These are phyloP conservation scores for Mythimna impura DNA, from an alignment of 2,888 invertebrate species.

Conservation along the genomic window DNA sequence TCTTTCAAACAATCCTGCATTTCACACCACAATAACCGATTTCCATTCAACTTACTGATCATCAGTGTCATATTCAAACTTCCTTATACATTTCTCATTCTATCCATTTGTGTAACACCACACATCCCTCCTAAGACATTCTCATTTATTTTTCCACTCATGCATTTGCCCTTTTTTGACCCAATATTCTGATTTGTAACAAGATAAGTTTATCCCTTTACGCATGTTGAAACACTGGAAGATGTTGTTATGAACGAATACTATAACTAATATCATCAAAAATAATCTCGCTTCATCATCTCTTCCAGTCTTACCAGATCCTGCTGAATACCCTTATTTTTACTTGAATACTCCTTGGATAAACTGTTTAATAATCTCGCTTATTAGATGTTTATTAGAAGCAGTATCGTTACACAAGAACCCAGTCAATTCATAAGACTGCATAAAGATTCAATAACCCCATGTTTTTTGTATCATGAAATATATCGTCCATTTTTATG, in stretches of 20 bases:
- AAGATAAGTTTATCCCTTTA: not conserved
- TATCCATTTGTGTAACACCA: not conserved
- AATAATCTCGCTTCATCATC: too few relatives aligned
- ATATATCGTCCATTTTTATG: conserved; percentile 61
- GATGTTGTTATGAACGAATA: not conserved
- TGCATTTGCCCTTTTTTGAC: not conserved
- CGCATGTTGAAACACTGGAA: not conserved
- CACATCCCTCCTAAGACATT: not conserved
- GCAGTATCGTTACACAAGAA: conserved; percentile 9
- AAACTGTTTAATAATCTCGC: too few relatives aligned
- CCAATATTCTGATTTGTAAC: not conserved
- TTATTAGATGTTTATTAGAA: conserved; percentile 17
- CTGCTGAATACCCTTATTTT: too few relatives aligned
- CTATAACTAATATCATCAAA: not conserved
- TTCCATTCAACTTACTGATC: not conserved
- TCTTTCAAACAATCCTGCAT: too few relatives aligned
- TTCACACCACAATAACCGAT: too few relatives aligned
- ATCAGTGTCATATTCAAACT: not conserved
- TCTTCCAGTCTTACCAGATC: too few relatives aligned
- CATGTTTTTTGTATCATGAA: conserved; percentile 59
- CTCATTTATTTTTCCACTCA: not conserved
- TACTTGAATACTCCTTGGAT: too few relatives aligned
- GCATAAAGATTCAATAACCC: conserved; percentile 56
- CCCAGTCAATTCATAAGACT: conserved; percentile 44
- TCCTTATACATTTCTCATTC: not conserved